phyloP scores from a whole-genome alignment of 2,888 invertebrate genomes.

The Eucriotettix oculatus region DNA sequence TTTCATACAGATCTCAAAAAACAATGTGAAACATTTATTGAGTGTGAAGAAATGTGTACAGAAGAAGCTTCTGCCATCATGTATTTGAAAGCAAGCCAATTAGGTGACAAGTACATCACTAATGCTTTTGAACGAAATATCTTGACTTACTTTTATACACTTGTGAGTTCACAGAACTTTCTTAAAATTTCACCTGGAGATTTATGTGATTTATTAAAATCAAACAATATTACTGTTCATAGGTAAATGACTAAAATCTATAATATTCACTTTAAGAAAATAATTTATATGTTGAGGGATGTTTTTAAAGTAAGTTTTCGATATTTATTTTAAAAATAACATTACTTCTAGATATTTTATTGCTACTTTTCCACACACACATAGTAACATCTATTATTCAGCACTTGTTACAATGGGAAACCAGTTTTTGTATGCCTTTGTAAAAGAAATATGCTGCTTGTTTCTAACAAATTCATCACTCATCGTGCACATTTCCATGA shows the following conservation, averaged over 20 bases:
- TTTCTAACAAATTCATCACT: too few species aligned
- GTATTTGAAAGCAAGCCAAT: slow-evolving; percentile 21
- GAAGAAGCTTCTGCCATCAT: slow-evolving; percentile 60
- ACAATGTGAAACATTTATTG: slow-evolving; percentile 62
- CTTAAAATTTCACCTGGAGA: slow-evolving; percentile 47
- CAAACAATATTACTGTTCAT: slow-evolving; percentile 58
- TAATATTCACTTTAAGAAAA: too few species aligned
- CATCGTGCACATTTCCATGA: too few species aligned
- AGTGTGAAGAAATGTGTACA: slow-evolving; percentile 46
- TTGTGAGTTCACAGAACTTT: slow-evolving; percentile 61
- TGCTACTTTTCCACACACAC: too few species aligned
- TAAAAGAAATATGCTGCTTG: too few species aligned
- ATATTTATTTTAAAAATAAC: too few species aligned
- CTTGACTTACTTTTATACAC: slow-evolving; percentile 59
- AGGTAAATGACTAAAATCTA: slow-evolving; percentile 30
- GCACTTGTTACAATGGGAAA: too few species aligned
- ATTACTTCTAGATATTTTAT: too few species aligned
- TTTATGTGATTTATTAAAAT: slow-evolving; percentile 45
- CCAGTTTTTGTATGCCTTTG: too few species aligned
- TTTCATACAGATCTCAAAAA: slow-evolving; percentile 43
- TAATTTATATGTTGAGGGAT: too few species aligned
- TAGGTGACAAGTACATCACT: slow-evolving; percentile 40
- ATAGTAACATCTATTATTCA: too few species aligned
- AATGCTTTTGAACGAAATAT: slow-evolving; percentile 58
- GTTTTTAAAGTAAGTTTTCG: too few species aligned